phyloP scores from a whole-genome alignment of 23 tunicate genomes.

The Clavelina lepadiformis region DNA sequence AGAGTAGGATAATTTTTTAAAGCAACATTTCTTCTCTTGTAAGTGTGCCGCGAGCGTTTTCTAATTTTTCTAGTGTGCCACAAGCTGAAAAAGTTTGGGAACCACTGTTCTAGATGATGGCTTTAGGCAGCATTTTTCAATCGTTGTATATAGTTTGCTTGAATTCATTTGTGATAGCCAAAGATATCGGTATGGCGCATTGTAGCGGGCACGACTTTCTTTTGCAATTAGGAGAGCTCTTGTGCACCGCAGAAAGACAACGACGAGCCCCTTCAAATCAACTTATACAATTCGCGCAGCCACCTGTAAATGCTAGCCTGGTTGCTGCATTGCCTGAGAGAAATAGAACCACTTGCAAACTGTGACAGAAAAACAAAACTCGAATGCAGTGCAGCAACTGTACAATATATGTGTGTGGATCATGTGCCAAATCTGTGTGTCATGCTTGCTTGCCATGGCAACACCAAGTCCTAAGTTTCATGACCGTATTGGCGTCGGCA shows the following conservation, averaged over 20 bases:
- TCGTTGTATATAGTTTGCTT: constrained; percentile 22
- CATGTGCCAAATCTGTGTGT: constrained; percentile 21
- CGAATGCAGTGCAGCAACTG: constrained; percentile 24
- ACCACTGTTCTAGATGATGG: constrained; percentile 27
- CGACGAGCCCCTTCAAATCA: constrained; percentile 6
- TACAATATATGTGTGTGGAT: constrained; percentile 16
- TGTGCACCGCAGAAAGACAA: constrained; percentile 26
- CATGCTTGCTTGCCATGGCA: too few species aligned
- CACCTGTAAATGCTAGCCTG: background rate
- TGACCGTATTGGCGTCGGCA: too few species aligned
- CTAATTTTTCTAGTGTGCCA: too few species aligned
- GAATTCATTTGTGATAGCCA: constrained; percentile 37
- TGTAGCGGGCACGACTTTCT: constrained; percentile 18
- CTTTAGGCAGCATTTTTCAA: constrained; percentile 27
- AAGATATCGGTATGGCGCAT: constrained; percentile 22
- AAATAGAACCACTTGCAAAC: constrained; percentile 22
- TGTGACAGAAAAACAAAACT: constrained; percentile 24
- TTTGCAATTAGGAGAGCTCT: constrained; percentile 13
- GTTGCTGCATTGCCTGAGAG: constrained; percentile 10
- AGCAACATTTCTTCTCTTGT: too few species aligned
- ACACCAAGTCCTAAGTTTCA: too few species aligned
- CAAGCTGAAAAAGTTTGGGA: too few species aligned
- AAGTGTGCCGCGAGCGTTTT: too few species aligned
- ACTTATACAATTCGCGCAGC: constrained; percentile 9
- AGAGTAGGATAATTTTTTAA: too few species aligned